Percentiles rank a stretch among this genome's conserved stretches.
Evolutionary conservation across 2,888 invertebrate species (phyloP).

Genomic region (Zeuzera pyrina): DNA sequence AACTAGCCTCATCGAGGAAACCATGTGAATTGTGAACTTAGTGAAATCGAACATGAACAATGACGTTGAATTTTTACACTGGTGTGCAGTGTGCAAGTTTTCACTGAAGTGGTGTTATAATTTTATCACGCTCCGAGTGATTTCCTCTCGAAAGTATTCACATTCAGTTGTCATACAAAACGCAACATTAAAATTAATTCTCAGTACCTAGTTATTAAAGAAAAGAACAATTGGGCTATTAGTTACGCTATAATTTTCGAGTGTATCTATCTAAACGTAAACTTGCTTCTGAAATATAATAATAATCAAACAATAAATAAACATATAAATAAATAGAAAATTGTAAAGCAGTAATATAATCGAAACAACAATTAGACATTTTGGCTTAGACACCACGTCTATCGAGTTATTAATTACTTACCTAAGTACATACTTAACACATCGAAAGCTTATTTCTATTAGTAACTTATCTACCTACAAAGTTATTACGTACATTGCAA

Average conservation of each 20-base stretch:
- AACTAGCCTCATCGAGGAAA: constrained; percentile 28
- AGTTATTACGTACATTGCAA: too few species aligned
- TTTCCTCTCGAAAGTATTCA: constrained; percentile 23
- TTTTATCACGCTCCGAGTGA: constrained; percentile 13
- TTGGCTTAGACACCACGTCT: too few species aligned
- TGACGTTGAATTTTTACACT: constrained; percentile 51
- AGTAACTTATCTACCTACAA: too few species aligned
- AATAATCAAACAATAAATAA: too few species aligned
- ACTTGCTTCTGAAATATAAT: too few species aligned
- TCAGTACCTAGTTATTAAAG: neutral
- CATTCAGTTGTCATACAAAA: constrained; percentile 27
- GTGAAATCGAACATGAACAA: constrained; percentile 59
- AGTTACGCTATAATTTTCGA: constrained; percentile 19
- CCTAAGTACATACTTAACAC: too few species aligned
- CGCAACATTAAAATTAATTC: constrained; percentile 14
- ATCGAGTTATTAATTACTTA: too few species aligned
- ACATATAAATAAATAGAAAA: too few species aligned
- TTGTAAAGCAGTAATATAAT: too few species aligned
- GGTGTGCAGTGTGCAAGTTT: constrained; percentile 36
- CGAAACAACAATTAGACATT: too few species aligned
- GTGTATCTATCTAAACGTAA: too few species aligned
- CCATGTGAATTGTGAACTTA: constrained; percentile 63
- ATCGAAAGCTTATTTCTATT: too few species aligned
- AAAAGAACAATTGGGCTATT: constrained; percentile 20
- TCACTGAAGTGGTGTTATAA: constrained; percentile 35